Evolutionary conservation across 2,113 vertebrate species (phyloP).

Genomic region (Dicentrarchus labrax): DNA sequence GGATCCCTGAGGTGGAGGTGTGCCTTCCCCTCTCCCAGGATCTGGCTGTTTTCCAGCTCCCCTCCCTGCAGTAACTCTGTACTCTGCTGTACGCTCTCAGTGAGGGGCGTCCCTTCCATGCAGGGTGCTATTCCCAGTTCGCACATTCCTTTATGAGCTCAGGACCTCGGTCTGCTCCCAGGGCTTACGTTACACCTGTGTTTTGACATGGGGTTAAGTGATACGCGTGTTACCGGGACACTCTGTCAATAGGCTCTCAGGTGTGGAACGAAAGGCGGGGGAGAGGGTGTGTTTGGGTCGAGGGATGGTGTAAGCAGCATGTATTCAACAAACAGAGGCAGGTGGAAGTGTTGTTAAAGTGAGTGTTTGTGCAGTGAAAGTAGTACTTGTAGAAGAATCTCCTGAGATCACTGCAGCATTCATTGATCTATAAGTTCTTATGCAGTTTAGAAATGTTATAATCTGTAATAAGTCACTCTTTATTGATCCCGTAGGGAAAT

Average conservation of each 20-base stretch:
- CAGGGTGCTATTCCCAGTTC: conserved; percentile 67
- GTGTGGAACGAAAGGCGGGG: conserved; percentile 41
- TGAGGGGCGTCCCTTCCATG: conserved; percentile 41
- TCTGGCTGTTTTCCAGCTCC: conserved; percentile 64
- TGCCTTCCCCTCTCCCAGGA: conserved; percentile 16
- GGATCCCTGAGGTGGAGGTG: conserved; percentile 55
- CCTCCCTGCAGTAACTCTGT: conserved; percentile 34
- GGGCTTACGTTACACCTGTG: conserved; percentile 72
- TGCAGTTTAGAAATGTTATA: not conserved
- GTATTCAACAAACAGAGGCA: conserved; percentile 23
- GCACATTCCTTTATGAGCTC: conserved; percentile 69
- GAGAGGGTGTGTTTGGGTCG: not conserved
- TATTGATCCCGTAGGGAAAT: no score
- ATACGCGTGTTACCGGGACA: conserved; percentile 72
- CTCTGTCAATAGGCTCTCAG: conserved; percentile 66
- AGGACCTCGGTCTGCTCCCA: conserved; percentile 55
- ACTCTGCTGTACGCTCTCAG: conserved; percentile 34
- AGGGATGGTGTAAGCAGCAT: not conserved
- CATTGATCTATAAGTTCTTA: not conserved
- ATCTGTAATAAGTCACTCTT: no score
- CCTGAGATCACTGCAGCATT: conserved; percentile 4
- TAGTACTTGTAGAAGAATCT: not conserved
- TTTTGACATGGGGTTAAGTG: conserved; percentile 81
- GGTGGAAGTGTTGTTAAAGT: conserved; percentile 14
- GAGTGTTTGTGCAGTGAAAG: conserved; percentile 13